A percentile compares a stretch with the other conserved stretches of the same genome.
phyloP scores from a whole-genome alignment of 2,113 vertebrate species.

The Plotosus lineatus region DNA sequence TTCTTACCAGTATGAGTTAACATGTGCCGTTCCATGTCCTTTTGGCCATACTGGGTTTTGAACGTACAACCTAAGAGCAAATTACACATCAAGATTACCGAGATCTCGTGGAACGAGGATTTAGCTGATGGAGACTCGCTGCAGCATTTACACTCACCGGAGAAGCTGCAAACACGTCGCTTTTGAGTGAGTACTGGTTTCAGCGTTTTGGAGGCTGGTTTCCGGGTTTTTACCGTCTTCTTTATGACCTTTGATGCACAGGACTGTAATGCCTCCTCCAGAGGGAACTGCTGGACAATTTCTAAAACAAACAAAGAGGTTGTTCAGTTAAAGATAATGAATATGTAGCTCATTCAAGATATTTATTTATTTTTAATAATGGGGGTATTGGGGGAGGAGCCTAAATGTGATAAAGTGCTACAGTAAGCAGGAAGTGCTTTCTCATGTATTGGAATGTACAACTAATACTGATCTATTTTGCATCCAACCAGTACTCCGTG shows the following conservation, averaged over 20 bases:
- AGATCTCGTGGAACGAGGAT: neutral
- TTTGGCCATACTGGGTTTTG: slow-evolving; percentile 96
- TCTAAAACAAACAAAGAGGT: slow-evolving; percentile 65
- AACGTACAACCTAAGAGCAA: slow-evolving; percentile 87
- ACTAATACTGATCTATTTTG: no score
- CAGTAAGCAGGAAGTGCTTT: no score
- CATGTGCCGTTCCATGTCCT: slow-evolving; percentile 96
- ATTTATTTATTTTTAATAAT: no score
- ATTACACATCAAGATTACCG: neutral
- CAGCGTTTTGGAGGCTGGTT: slow-evolving; percentile 80
- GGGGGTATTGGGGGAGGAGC: no score
- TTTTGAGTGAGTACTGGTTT: slow-evolving; percentile 77
- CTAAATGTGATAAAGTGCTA: no score
- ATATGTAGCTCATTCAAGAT: no score
- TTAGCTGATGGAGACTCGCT: neutral
- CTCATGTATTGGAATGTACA: no score
- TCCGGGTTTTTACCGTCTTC: slow-evolving; percentile 80
- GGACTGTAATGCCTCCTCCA: slow-evolving; percentile 87
- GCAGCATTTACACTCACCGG: slow-evolving; percentile 73
- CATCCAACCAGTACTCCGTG: no score
- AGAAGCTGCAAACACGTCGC: slow-evolving; percentile 87
- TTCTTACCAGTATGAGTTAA: slow-evolving; percentile 91
- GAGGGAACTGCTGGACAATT: slow-evolving; percentile 83
- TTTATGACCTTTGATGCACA: slow-evolving; percentile 81
- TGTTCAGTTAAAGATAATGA: neutral